Evolutionary conservation across 2,888 invertebrate genomes (phyloP).

Genomic region (Argynnis bischoffii): DNA sequence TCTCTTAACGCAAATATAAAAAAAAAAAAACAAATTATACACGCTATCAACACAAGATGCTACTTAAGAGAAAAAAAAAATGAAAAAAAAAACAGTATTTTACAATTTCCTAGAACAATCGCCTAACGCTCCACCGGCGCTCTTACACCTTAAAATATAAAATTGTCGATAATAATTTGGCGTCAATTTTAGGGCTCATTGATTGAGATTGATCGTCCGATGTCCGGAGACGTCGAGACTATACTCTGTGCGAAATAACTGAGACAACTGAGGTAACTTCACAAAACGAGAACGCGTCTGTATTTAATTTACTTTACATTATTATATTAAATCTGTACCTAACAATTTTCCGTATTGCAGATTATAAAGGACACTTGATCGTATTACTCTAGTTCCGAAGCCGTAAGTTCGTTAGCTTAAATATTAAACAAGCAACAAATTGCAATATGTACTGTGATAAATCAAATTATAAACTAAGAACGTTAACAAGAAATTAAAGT

Average conservation of each 20-base stretch:
- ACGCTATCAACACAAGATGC: conserved; percentile 77
- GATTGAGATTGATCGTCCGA: conserved; percentile 46
- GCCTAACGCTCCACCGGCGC: conserved; percentile 60
- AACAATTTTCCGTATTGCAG: conserved; percentile 34
- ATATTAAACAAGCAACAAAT: conserved; percentile 66
- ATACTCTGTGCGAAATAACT: conserved; percentile 25
- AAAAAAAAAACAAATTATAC: conserved; percentile 77
- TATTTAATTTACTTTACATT: conserved; percentile 29
- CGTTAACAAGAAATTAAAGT: conserved; percentile 67
- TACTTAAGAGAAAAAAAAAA: conserved; percentile 63
- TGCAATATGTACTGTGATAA: conserved; percentile 51
- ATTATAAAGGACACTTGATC: conserved; percentile 39
- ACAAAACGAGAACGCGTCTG: conserved; percentile 30
- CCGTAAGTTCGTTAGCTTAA: conserved; percentile 40
- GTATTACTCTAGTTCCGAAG: conserved; percentile 35
- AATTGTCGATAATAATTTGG: conserved; percentile 69
- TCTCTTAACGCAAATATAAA: conserved; percentile 78
- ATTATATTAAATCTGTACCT: conserved; percentile 31
- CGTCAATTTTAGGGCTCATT: conserved; percentile 69
- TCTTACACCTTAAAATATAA: conserved; percentile 54
- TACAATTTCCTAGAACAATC: conserved; percentile 77
- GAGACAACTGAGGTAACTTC: conserved; percentile 34
- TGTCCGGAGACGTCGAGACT: background rate
- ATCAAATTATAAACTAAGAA: conserved; percentile 64
- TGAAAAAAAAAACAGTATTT: conserved; percentile 76